Conservation (phyloP, 1,140 invertebrate species). For the Penaeus japonicus region DNA sequence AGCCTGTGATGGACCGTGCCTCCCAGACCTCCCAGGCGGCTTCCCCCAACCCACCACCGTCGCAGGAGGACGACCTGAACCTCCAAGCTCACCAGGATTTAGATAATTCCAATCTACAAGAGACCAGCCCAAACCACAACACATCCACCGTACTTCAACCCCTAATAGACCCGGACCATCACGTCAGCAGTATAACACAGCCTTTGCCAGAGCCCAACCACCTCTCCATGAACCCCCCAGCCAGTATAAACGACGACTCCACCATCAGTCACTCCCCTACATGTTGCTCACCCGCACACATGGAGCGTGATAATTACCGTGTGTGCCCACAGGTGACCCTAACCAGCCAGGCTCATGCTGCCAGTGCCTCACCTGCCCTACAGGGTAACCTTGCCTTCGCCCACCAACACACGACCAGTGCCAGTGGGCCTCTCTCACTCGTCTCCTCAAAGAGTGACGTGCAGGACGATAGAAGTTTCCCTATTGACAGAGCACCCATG, state of each 20-base stretch:
- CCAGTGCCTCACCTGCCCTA: conserved; percentile 54
- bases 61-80: conserved; percentile 17
- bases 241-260: conserved; percentile 30
- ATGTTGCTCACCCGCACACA: conserved; percentile 53
- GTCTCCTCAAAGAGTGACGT: conserved; percentile 52
- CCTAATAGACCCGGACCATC: conserved; percentile 38
- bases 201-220: conserved; percentile 36
- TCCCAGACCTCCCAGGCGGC: conserved; percentile 55
- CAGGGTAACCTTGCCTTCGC: conserved; percentile 56
- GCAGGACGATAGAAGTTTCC: conserved; percentile 41
- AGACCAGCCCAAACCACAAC: conserved; percentile 9
- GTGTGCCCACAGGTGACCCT: conserved; percentile 49
- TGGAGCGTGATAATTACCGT: conserved; percentile 50
- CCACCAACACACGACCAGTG: conserved; percentile 43
- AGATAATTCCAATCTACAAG: conserved; percentile 30
- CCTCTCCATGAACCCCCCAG: conserved; percentile 30
- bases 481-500: conserved; percentile 34
- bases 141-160: conserved; percentile 20
- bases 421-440: conserved; percentile 53
- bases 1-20: conserved; percentile 55
- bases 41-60: conserved; percentile 45
- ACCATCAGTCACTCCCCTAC: conserved; percentile 34
- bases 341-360: conserved; percentile 54
- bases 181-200: conserved; percentile 31
- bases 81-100: conserved; percentile 28